These are phyloP conservation scores for Serranus cabrilla DNA, from an alignment of 2,797 vertebrate species.

Conservation along the genomic window DNA sequence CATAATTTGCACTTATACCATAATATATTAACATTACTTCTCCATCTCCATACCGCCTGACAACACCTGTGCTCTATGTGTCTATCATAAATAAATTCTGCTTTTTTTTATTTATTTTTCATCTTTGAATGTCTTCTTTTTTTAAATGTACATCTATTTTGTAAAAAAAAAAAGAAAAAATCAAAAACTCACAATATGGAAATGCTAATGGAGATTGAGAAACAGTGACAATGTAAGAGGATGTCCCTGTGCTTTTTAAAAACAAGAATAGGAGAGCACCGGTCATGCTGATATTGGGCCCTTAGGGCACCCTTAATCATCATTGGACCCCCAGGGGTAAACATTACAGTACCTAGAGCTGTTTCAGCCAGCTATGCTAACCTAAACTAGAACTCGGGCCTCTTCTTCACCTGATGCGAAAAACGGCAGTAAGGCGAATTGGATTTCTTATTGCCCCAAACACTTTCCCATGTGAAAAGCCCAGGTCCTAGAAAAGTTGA, in stretches of 20 bases:
- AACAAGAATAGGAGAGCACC: conserved; percentile 84
- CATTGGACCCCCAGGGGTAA: conserved; percentile 75
- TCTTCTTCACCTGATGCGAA: conserved; percentile 56
- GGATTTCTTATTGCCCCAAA: conserved; percentile 87
- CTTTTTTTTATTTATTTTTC: conserved; percentile 82
- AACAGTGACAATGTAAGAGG: conserved; percentile 71
- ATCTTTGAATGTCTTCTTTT: conserved; percentile 73
- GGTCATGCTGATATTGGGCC: conserved; percentile 62
- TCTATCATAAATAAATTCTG: conserved; percentile 94
- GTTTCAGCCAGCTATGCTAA: conserved; percentile 74
- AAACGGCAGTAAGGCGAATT: conserved; percentile 84
- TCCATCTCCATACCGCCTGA: conserved; percentile 72
- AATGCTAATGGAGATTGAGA: conserved; percentile 68
- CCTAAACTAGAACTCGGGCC: conserved; percentile 82
- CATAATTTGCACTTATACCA: conserved; percentile 93
- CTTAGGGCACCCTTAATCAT: conserved; percentile 51
- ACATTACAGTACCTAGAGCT: conserved; percentile 91
- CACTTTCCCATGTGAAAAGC: conserved; percentile 56
- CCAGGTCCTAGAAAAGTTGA: conserved; percentile 43
- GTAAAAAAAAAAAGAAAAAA: conserved; percentile 60
- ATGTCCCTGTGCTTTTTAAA: conserved; percentile 87
- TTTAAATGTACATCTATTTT: conserved; percentile 79
- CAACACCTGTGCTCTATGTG: conserved; percentile 92
- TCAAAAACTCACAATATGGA: conserved; percentile 65
- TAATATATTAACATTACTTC: conserved; percentile 93